Base-by-base conservation (phyloP, 2,797 vertebrate species). In the Echeneis naucrates region DNA sequence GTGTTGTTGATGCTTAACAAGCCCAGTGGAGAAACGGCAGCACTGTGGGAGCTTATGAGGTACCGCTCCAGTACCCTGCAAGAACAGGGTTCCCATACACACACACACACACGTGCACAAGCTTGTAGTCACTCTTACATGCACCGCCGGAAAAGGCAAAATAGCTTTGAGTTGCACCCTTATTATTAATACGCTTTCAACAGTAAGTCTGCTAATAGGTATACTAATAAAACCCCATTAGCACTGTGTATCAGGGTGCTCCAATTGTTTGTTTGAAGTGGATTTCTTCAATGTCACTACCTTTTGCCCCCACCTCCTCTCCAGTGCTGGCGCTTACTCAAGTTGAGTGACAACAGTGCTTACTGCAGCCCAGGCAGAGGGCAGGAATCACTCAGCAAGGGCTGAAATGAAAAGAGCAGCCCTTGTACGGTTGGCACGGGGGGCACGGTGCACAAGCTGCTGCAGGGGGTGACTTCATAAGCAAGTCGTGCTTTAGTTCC, bases 201-300 rank as follows among this genome's bases (percentile, higher is more conserved):
- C 78, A 78, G 67, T 53, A 75, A 79, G 51, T 58, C 67, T 40
- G 65, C 45, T 47, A 79, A 42, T 24, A 51, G 78, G 58, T 57
- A 62, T 57, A 53, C 63, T 69, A 65, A 52, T 68, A 69, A 77
- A 73, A 77, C 77, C 74, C 61, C 45, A 71, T 87, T 75, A 79
- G 68, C 62, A 67, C 52, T 59, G 38, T 64, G 68, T 63, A 79
- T 81, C 76, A 79, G 77, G 75, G 40, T 38, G 84, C 65, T 65
- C 50, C 71, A 84, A 87, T 87, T 84, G 78, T 79, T 81, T 68
- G 68, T 82, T 79, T 89, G 79, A 88, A 90, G 86, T 89, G 83
- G 81, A 75, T 82, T 85, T 83, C 51, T 63, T 66, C 68, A 75
- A 78, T 73, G 79, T 81, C 67, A 53, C 75, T 59, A 74, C 75